Conservation (phyloP, 2,113 vertebrate species). For the Lontra canadensis region DNA sequence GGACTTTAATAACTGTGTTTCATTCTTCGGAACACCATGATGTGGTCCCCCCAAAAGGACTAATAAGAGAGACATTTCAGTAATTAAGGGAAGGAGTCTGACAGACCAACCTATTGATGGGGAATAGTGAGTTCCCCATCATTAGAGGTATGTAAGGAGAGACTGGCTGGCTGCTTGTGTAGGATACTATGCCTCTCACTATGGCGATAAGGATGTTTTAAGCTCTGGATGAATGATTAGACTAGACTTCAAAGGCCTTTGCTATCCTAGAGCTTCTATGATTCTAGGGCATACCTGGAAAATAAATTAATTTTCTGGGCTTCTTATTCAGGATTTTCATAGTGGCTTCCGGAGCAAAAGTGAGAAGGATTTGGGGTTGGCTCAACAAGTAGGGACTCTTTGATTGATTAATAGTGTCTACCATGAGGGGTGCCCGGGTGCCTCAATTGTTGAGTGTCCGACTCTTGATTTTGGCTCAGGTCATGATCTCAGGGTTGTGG, state of each 20-base stretch:
- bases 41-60: neutral
- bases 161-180: neutral
- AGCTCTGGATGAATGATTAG: neutral
- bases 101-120: neutral
- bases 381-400: neutral
- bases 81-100: neutral
- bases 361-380: neutral
- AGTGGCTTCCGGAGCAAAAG: neutral
- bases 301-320: neutral
- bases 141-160: neutral
- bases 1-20: neutral
- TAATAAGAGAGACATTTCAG: neutral
- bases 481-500: neutral
- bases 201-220: neutral
- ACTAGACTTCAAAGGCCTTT: neutral
- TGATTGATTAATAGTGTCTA: neutral
- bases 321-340: neutral
- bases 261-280: neutral
- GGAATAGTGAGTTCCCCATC: neutral
- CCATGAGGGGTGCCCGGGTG: neutral
- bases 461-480: neutral
- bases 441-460: neutral
- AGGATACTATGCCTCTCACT: no score
- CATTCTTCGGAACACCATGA: neutral
- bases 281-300: neutral